A percentile compares a stretch with the other conserved stretches of the same genome.
phyloP scores from a whole-genome alignment of 2,113 vertebrate species.

The Rissa tridactyla region DNA sequence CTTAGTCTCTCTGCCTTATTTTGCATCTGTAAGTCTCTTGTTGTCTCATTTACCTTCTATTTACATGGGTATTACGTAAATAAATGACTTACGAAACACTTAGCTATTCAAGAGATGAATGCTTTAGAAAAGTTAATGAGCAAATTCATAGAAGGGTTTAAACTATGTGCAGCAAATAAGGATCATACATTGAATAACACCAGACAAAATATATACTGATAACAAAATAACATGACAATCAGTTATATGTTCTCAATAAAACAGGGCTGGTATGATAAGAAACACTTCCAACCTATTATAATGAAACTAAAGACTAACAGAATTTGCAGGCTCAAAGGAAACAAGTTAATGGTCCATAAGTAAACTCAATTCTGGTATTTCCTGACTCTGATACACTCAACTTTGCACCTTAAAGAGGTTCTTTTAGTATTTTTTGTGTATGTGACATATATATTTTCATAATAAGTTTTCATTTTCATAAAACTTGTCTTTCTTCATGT shows the following conservation, averaged over 20 bases:
- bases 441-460: background rate
- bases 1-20: background rate
- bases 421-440: background rate
- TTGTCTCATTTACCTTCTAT: background rate
- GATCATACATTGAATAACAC: background rate
- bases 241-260: background rate
- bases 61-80: background rate
- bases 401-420: background rate
- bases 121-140: background rate
- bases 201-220: background rate
- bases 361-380: background rate
- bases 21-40: background rate
- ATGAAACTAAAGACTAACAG: background rate
- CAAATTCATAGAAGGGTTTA: background rate
- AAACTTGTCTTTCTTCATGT: background rate
- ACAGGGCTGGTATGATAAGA: background rate
- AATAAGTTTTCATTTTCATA: background rate
- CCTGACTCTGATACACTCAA: background rate
- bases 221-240: background rate
- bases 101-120: background rate
- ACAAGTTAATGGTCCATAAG: background rate
- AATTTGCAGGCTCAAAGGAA: background rate
- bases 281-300: background rate
- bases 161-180: background rate
- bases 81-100: background rate